phyloP scores from a whole-genome alignment of 2,113 vertebrate species.

The Mesembrinibis cayennensis region DNA sequence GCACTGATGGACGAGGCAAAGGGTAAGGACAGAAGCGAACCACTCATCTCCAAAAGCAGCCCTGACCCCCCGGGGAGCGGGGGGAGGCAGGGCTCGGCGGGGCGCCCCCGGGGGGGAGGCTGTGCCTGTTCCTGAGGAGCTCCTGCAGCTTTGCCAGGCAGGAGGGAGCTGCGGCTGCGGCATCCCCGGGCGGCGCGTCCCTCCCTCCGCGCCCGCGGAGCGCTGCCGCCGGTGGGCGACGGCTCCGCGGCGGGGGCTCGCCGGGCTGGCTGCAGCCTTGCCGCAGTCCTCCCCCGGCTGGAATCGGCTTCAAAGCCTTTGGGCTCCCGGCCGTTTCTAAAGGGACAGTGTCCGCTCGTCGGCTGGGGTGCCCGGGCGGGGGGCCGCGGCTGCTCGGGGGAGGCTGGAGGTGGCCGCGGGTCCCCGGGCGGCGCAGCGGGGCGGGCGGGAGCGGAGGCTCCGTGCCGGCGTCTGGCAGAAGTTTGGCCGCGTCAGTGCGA shows the following conservation, averaged over 20 bases:
- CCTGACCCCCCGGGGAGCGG: too few species aligned
- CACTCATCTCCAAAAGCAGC: background rate
- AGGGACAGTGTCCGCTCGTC: background rate
- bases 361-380: background rate
- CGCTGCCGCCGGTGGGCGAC: background rate
- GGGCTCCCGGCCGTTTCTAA: background rate
- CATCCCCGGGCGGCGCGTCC: background rate
- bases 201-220: background rate
- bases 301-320: background rate
- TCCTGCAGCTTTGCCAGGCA: background rate
- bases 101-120: background rate
- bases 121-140: conserved; percentile 15
- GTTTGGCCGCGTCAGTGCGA: conserved; percentile 1
- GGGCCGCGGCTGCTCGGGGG: background rate
- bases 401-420: background rate
- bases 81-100: background rate
- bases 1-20: conserved; percentile 71
- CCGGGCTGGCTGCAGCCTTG: background rate
- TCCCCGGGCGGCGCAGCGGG: background rate
- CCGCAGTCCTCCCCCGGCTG: conserved; percentile 17
- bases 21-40: conserved; percentile 48
- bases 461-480: background rate
- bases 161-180: background rate
- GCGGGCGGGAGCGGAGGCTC: background rate
- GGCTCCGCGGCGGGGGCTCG: background rate